Evolutionary conservation across 2,113 vertebrate species (phyloP).

Genomic region (Pica pica): DNA sequence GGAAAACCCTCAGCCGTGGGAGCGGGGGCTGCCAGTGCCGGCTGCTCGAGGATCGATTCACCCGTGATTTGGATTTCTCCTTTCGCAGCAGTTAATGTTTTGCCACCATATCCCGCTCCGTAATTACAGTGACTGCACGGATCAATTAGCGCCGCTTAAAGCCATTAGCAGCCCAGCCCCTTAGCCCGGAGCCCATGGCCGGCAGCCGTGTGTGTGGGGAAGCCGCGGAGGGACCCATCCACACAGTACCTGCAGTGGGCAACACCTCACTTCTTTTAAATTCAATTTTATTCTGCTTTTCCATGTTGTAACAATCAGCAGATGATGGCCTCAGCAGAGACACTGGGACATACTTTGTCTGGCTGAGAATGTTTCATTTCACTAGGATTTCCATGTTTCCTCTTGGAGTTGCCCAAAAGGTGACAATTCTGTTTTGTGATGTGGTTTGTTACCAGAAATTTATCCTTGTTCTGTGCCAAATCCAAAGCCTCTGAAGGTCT

Average conservation of each 20-base stretch:
- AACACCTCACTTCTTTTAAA: background rate
- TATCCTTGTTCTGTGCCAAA: background rate
- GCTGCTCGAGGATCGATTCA: background rate
- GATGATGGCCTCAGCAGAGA: background rate
- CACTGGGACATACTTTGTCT: background rate
- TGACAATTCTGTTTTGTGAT: background rate
- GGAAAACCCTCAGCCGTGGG: background rate
- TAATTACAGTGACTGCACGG: background rate
- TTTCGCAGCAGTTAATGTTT: background rate
- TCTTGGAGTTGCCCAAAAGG: background rate
- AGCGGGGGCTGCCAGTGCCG: background rate
- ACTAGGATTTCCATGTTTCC: background rate
- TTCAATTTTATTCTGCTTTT: background rate
- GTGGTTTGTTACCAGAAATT: background rate
- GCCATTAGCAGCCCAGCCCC: background rate
- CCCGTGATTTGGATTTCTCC: background rate
- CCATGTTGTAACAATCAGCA: background rate
- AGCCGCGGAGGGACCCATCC: background rate
- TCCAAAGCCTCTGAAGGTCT: background rate
- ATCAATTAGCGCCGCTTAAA: constrained; percentile 21
- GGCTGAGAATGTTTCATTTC: background rate
- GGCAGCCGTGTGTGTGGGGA: background rate
- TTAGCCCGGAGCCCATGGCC: background rate
- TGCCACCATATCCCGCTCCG: background rate
- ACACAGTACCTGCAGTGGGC: background rate